A percentile compares a stretch with the other conserved stretches of the same genome.
Conservation (phyloP, 1,140 invertebrate genomes). For the Bombus huntii region DNA sequence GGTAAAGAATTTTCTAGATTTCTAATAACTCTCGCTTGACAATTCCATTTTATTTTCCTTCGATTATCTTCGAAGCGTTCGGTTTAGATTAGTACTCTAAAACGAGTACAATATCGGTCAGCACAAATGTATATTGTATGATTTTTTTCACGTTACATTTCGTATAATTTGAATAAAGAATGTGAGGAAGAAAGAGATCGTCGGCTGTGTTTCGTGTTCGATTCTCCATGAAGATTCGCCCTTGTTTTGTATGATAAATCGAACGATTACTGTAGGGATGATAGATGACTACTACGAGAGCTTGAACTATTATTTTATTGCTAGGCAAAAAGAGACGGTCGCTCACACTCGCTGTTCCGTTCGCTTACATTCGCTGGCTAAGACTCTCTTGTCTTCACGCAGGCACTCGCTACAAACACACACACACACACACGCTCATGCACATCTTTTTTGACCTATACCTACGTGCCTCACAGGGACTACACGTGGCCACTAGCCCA, state of each 20-base stretch:
- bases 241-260: not conserved
- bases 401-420: too few species aligned
- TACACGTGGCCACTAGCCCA: too few species aligned
- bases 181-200: not conserved
- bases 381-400: too few species aligned
- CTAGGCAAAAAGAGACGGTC: too few species aligned
- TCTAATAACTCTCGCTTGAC: not conserved
- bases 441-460: too few species aligned
- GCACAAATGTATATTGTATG: conserved; percentile 42
- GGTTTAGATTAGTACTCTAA: not conserved
- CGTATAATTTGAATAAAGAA: conserved; percentile 37
- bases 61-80: not conserved
- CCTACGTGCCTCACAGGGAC: too few species aligned
- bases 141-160: conserved; percentile 35
- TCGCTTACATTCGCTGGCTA: too few species aligned
- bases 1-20: not conserved
- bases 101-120: not conserved
- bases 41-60: not conserved
- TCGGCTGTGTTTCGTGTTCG: not conserved
- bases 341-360: too few species aligned
- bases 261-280: not conserved
- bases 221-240: not conserved
- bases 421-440: too few species aligned
- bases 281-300: too few species aligned
- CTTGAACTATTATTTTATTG: too few species aligned